These are phyloP conservation scores for Lagopus muta DNA, from an alignment of 2,113 vertebrate genomes.

Conservation along the genomic window DNA sequence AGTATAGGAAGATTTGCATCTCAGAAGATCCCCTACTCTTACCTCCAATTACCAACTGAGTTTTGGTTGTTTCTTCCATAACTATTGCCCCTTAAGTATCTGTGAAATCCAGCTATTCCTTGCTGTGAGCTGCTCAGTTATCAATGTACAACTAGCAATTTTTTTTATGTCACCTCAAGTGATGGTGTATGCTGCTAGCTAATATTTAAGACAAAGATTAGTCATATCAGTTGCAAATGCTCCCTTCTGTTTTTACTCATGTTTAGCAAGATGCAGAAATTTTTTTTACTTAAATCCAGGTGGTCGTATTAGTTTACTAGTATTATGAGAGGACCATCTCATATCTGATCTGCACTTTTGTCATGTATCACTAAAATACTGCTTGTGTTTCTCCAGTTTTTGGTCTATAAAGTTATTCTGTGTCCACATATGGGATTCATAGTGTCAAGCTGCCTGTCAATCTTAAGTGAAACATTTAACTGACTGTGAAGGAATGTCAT, in stretches of 20 bases:
- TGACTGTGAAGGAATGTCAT: background rate
- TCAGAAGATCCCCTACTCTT: background rate
- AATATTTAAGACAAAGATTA: background rate
- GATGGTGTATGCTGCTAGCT: accelerated
- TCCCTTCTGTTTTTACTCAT: background rate
- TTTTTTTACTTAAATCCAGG: background rate
- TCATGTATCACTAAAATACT: background rate
- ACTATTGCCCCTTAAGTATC: background rate
- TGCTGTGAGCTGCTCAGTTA: background rate
- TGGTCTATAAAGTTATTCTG: background rate
- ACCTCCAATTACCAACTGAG: background rate
- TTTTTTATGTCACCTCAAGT: background rate
- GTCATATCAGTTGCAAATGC: background rate
- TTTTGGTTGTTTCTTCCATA: background rate
- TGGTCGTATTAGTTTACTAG: background rate
- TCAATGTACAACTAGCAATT: background rate
- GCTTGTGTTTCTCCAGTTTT: background rate
- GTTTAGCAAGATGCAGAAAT: background rate
- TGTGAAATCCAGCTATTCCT: background rate
- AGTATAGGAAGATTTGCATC: background rate
- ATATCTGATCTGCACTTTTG: background rate
- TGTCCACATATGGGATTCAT: background rate
- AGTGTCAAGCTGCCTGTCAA: background rate
- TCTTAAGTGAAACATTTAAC: background rate
- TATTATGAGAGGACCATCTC: background rate